Base-by-base conservation (phyloP, 53 echinoderm and acorn worm species). In the Paracentrotus lividus region DNA sequence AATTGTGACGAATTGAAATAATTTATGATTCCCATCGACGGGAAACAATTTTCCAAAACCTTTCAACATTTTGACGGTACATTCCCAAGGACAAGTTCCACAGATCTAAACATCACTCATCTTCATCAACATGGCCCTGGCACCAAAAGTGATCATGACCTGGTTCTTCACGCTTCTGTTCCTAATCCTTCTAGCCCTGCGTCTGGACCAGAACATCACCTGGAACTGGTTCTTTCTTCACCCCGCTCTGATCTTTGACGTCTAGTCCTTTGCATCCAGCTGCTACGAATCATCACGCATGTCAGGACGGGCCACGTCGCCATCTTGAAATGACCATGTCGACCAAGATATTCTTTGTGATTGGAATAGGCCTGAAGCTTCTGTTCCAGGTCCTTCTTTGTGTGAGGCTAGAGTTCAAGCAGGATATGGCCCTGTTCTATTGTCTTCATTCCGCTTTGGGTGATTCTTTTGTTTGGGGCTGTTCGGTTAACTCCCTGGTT, bases 141-240 rank as follows among this genome's bases (percentile, higher is more conserved):
- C 94, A 44, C 97, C 96, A 52, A 95, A 96, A 77, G 96, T 96
- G 29, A 49, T 96, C n/a, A 51, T 96, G 34, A 96, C 96, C 18
- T 96, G 92, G 43, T 51, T 96, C 53, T 97, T 96, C 69, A 95
- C 77, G 23, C 87, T 96, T 3, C 54, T 96, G 65, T 99, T 99
- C 88, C 45, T 99, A 49, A 93, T 97, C 47, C 84, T 99, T 42
- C 58, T 96, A 44, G 96, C 97, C 23, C 76, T 97, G 5, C 95
- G 95, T 18, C 90, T 99, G 66, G 96, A 96, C 89, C 91, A 96
- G 23, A 94, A 94, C 29, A 75, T 90, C 0, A 90, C 94, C 8
- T 99, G 99, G 99, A 99, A 99, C 93, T 99, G 99, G 99, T 99
- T 99, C 72, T 93, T 97, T 99, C 21, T 99, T 96, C 93, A 94